A percentile compares a stretch with the other conserved stretches of the same genome.
Conservation (phyloP, 2,113 vertebrate genomes). For the Passer montanus region DNA sequence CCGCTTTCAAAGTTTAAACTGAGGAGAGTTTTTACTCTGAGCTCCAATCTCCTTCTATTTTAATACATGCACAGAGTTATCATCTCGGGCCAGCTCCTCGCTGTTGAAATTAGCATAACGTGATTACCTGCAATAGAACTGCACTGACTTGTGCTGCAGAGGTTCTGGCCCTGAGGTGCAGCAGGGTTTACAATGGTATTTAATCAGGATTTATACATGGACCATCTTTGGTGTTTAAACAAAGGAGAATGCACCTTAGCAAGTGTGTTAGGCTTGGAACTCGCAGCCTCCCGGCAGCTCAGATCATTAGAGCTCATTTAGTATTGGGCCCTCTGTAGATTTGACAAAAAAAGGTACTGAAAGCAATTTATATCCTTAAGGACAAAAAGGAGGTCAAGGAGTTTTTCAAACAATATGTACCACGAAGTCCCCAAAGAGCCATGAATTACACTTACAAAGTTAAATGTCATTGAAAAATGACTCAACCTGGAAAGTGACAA, state of each 20-base stretch:
- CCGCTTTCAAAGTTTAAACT: constrained; percentile 35
- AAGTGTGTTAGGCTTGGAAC: not conserved
- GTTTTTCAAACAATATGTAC: constrained; percentile 73
- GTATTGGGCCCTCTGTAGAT: constrained; percentile 60
- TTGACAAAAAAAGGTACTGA: constrained; percentile 73
- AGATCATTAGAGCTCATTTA: constrained; percentile 78
- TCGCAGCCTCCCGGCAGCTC: constrained; percentile 53
- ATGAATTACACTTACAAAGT: constrained; percentile 76
- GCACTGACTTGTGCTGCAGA: not conserved
- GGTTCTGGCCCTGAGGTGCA: not conserved
- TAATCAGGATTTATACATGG: constrained; percentile 63
- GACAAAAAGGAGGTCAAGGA: constrained; percentile 80
- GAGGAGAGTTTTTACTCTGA: not conserved
- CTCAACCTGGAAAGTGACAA: constrained; percentile 78
- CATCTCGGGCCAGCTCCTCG: constrained; percentile 8
- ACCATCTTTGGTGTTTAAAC: constrained; percentile 64
- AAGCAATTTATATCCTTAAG: constrained; percentile 73
- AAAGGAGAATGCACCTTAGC: constrained; percentile 49
- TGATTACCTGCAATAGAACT: not conserved
- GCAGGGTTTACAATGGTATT: constrained; percentile 31
- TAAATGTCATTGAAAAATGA: constrained; percentile 85
- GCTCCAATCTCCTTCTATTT: constrained; percentile 48
- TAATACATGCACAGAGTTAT: constrained; percentile 2
- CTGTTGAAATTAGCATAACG: not conserved
- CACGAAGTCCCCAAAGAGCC: constrained; percentile 66